phyloP scores from a whole-genome alignment of 2,113 vertebrate genomes.

The Oreochromis spilurus region DNA sequence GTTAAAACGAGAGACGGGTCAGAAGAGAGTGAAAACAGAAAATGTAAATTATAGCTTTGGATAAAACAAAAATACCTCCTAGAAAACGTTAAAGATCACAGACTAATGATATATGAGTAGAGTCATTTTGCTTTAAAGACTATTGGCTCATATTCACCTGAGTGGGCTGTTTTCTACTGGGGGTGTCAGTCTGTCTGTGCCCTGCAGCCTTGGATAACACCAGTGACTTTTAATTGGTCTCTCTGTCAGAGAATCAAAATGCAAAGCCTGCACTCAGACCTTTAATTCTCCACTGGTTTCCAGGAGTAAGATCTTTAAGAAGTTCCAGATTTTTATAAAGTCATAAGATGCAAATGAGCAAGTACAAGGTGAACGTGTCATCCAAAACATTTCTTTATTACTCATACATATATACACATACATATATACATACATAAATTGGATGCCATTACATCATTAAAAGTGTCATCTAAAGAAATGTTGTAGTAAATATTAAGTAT shows the following conservation, averaged over 20 bases:
- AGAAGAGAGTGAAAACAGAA: background rate
- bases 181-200: slow-evolving; percentile 47
- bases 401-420: background rate
- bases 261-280: slow-evolving; percentile 27
- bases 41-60: background rate
- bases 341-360: slow-evolving; percentile 36
- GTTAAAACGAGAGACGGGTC: background rate
- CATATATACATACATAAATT: background rate
- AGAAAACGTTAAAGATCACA: background rate
- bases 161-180: slow-evolving; percentile 18
- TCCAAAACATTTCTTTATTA: background rate
- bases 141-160: slow-evolving; percentile 28
- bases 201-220: slow-evolving; percentile 49
- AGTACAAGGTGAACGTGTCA: background rate
- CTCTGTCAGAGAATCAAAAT: slow-evolving; percentile 51
- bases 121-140: slow-evolving; percentile 16
- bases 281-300: slow-evolving; percentile 51
- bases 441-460: background rate
- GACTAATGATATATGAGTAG: slow-evolving; percentile 10
- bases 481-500: background rate
- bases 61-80: background rate
- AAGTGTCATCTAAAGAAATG: background rate
- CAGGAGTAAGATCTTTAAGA: slow-evolving; percentile 26
- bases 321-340: slow-evolving; percentile 4
- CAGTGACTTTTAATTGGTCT: slow-evolving; percentile 59